These are phyloP conservation scores for Bruchidius siliquastri DNA, from an alignment of 2,888 invertebrate genomes.

Conservation along the genomic window DNA sequence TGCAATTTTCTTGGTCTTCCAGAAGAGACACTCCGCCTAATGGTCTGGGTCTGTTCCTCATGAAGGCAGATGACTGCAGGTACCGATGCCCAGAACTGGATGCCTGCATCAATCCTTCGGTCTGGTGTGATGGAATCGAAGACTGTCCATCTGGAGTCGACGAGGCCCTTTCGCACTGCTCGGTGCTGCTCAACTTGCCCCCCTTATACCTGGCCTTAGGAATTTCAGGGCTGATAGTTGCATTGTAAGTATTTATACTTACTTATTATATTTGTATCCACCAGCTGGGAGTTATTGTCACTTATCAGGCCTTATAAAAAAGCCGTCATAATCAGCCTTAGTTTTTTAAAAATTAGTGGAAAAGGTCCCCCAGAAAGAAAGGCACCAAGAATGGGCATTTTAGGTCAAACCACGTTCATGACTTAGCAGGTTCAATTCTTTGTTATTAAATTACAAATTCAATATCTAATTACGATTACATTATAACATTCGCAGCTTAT, in stretches of 20 bases:
- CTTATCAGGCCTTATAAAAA: too few relatives aligned
- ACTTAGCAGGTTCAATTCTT: too few relatives aligned
- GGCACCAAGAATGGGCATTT: too few relatives aligned
- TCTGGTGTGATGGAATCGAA: slow-evolving; percentile 75
- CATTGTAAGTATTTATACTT: slow-evolving; percentile 26
- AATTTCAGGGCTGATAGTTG: slow-evolving; percentile 44
- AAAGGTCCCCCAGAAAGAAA: too few relatives aligned
- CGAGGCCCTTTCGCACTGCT: slow-evolving; percentile 76
- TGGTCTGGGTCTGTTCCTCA: slow-evolving; percentile 53
- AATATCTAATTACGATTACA: too few relatives aligned
- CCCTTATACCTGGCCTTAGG: slow-evolving; percentile 62
- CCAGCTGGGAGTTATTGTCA: too few relatives aligned
- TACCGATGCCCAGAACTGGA: slow-evolving; percentile 74
- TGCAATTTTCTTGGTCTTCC: too few relatives aligned
- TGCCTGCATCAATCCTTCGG: slow-evolving; percentile 72
- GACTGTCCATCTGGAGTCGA: slow-evolving; percentile 80
- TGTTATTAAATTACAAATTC: too few relatives aligned
- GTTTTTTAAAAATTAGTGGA: too few relatives aligned
- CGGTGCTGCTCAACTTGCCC: slow-evolving; percentile 70
- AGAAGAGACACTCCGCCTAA: slow-evolving; percentile 55
- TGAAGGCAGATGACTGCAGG: slow-evolving; percentile 65
- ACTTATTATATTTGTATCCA: background rate
- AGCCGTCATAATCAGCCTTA: too few relatives aligned
- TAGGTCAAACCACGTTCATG: too few relatives aligned
- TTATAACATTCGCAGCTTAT: too few relatives aligned